Conservation (phyloP, 2,888 invertebrate species). For the Apamea monoglypha region DNA sequence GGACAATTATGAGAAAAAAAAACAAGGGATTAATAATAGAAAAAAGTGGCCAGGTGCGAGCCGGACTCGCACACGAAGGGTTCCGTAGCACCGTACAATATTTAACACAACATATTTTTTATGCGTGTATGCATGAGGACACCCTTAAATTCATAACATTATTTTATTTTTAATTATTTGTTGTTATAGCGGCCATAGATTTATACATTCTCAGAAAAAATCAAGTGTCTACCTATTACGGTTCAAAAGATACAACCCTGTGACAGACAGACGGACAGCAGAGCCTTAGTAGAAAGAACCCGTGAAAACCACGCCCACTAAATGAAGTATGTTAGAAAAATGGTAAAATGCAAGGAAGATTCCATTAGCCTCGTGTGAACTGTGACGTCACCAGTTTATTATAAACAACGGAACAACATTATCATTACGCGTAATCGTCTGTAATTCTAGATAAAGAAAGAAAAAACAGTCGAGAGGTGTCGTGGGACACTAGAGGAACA, state of each 20-base stretch:
- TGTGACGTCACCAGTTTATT: slow-evolving; percentile 39
- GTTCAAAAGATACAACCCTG: background rate
- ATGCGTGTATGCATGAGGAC: too few species aligned
- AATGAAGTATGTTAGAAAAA: slow-evolving; percentile 17
- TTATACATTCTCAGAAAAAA: background rate
- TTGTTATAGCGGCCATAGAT: too few species aligned
- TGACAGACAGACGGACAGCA: background rate
- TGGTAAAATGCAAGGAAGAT: slow-evolving; percentile 42
- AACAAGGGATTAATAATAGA: background rate
- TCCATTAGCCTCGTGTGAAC: slow-evolving; percentile 38
- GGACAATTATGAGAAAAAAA: background rate
- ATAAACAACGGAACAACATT: slow-evolving; percentile 22
- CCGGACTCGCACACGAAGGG: background rate
- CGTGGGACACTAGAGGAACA: background rate
- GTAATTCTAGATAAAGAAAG: slow-evolving; percentile 59
- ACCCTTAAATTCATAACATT: too few species aligned
- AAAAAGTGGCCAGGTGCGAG: background rate
- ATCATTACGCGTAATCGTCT: slow-evolving; percentile 58
- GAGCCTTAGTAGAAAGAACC: background rate
- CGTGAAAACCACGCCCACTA: background rate
- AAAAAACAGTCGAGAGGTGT: background rate
- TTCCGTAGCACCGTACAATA: background rate
- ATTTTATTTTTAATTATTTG: background rate
- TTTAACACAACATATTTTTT: background rate
- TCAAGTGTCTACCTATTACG: background rate